phyloP scores from a whole-genome alignment of 2,113 vertebrate genomes.

The Syrrhaptes paradoxus region DNA sequence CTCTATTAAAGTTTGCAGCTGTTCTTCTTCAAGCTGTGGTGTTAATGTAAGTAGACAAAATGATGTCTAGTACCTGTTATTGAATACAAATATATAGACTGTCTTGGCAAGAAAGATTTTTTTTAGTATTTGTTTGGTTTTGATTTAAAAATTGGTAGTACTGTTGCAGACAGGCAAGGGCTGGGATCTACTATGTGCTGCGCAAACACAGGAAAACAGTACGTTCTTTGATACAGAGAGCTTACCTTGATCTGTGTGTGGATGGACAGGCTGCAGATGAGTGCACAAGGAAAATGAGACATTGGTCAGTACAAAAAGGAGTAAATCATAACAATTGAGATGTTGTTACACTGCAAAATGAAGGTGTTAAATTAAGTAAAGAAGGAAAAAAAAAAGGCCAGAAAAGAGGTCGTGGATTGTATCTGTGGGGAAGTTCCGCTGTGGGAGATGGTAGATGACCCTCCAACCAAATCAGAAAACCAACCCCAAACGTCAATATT shows the following conservation, averaged over 20 bases:
- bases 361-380: neutral
- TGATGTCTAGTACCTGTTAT: too few relatives aligned
- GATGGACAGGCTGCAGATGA: neutral
- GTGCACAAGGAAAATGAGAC: neutral
- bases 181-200: neutral
- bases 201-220: neutral
- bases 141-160: neutral
- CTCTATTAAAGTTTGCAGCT: neutral
- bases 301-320: neutral
- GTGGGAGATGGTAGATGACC: neutral
- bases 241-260: neutral
- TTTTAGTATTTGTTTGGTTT: neutral
- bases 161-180: neutral
- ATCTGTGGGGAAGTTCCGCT: neutral
- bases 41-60: too few relatives aligned
- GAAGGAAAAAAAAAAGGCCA: neutral
- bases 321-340: neutral
- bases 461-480: neutral
- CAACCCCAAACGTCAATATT: neutral
- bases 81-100: too few relatives aligned
- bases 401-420: neutral
- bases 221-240: neutral
- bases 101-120: too few relatives aligned
- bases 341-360: neutral
- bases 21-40: neutral